These are phyloP conservation scores for Ernsta delagoae DNA, from an alignment of 2,888 invertebrate genomes.

Conservation along the genomic window DNA sequence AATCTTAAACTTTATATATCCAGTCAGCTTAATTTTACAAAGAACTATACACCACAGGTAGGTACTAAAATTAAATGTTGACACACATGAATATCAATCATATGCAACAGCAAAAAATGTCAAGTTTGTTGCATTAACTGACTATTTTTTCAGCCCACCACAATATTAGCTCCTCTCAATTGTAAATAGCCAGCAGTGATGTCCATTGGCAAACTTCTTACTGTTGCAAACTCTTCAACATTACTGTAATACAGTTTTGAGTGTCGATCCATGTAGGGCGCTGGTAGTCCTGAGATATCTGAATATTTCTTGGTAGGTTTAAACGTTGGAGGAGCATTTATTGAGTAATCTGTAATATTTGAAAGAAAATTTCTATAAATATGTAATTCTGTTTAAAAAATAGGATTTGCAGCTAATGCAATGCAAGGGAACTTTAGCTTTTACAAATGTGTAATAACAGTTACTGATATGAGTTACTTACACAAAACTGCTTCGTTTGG, in stretches of 20 bases:
- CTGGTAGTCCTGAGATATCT: slow-evolving; percentile 94
- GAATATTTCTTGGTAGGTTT: slow-evolving; percentile 97
- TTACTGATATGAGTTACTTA: slow-evolving; percentile 63
- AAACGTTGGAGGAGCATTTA: slow-evolving; percentile 96
- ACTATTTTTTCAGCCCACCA: slow-evolving; percentile 84
- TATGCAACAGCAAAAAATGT: too few species aligned
- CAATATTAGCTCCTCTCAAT: slow-evolving; percentile 92
- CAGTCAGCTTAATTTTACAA: too few species aligned
- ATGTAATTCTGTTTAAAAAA: too few species aligned
- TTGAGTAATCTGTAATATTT: slow-evolving; percentile 88
- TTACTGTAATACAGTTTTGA: slow-evolving; percentile 94
- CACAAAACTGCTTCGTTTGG: slow-evolving; percentile 90
- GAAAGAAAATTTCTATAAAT: too few species aligned
- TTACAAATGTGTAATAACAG: too few species aligned
- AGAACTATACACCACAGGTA: too few species aligned
- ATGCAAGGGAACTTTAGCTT: too few species aligned
- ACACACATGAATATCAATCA: too few species aligned
- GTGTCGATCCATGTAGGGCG: slow-evolving; percentile 96
- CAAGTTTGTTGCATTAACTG: neutral
- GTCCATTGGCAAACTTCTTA: slow-evolving; percentile 95
- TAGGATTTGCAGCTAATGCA: too few species aligned
- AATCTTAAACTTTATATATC: too few species aligned
- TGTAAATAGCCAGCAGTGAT: slow-evolving; percentile 95
- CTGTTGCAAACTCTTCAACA: slow-evolving; percentile 94
- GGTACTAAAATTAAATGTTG: too few species aligned